Conservation (phyloP, 2,797 vertebrate species). For the Aldrovandia affinis region DNA sequence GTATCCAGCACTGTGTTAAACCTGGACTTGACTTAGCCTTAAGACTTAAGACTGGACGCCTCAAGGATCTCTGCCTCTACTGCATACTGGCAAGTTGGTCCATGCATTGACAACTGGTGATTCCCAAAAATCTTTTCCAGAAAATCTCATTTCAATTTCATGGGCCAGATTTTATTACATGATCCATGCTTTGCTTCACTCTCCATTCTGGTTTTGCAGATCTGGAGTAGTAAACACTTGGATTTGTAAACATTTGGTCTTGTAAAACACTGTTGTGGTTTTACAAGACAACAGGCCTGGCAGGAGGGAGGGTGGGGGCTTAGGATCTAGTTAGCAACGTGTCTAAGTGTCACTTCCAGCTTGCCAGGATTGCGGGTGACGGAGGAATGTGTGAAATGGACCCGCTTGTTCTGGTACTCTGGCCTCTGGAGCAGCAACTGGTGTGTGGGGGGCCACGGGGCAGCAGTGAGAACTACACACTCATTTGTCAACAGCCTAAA, state of each 20-base stretch:
- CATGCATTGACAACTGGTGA: no score
- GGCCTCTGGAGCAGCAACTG: background rate
- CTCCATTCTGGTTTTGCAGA: background rate
- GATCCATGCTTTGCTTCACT: background rate
- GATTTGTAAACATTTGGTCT: no score
- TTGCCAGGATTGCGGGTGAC: slow-evolving; percentile 44
- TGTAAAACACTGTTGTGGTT: no score
- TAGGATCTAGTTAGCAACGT: slow-evolving; percentile 29
- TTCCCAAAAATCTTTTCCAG: no score
- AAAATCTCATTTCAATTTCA: background rate
- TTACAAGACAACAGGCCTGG: background rate
- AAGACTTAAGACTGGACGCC: no score
- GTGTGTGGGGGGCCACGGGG: no score
- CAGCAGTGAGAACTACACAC: background rate
- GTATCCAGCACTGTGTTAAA: no score
- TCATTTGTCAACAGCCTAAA: slow-evolving; percentile 7
- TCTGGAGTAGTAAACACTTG: background rate
- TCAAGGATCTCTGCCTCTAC: no score
- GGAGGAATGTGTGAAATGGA: slow-evolving; percentile 39
- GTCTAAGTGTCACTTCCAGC: slow-evolving; percentile 33
- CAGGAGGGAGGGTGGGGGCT: background rate
- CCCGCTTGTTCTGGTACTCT: background rate
- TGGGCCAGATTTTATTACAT: background rate
- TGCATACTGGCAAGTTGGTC: no score
- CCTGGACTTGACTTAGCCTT: no score